These are phyloP conservation scores for Alloplasta piceator DNA, from an alignment of 2,888 invertebrate species.

Conservation along the genomic window DNA sequence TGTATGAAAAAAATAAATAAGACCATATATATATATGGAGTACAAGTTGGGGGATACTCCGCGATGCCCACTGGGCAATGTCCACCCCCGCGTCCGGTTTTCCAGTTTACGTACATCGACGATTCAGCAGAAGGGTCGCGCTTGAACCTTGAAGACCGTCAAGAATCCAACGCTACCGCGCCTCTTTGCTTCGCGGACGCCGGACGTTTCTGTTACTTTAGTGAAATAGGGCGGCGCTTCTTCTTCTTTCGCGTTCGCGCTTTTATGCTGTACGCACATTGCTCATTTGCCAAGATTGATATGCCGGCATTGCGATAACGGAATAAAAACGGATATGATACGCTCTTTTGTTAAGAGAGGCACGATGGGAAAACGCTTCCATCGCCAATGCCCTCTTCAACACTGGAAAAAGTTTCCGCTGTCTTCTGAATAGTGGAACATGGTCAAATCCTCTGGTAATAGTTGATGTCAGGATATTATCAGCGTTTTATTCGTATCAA, in stretches of 20 bases:
- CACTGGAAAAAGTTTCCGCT: too few relatives aligned
- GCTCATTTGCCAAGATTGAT: conserved; percentile 81
- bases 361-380: too few relatives aligned
- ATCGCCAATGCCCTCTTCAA: too few relatives aligned
- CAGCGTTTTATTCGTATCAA: too few relatives aligned
- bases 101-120: conserved; percentile 1
- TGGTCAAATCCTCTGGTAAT: too few relatives aligned
- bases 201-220: too few relatives aligned
- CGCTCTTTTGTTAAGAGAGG: too few relatives aligned
- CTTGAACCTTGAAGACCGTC: conserved; percentile 37
- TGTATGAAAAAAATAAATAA: conserved; percentile 57
- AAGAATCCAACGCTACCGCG: too few relatives aligned
- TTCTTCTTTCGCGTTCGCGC: conserved; percentile 68
- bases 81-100: conserved; percentile 75
- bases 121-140: conserved; percentile 19
- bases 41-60: conserved; percentile 35
- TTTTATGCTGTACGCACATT: conserved; percentile 73
- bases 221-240: conserved; percentile 20
- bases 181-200: too few relatives aligned
- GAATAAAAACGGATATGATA: background rate
- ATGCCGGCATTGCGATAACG: conserved; percentile 70
- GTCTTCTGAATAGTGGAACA: too few relatives aligned
- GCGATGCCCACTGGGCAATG: conserved; percentile 76
- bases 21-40: background rate
- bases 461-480: too few relatives aligned